Base-by-base conservation (phyloP, 2,888 invertebrate species). In the Spodoptera littoralis region DNA sequence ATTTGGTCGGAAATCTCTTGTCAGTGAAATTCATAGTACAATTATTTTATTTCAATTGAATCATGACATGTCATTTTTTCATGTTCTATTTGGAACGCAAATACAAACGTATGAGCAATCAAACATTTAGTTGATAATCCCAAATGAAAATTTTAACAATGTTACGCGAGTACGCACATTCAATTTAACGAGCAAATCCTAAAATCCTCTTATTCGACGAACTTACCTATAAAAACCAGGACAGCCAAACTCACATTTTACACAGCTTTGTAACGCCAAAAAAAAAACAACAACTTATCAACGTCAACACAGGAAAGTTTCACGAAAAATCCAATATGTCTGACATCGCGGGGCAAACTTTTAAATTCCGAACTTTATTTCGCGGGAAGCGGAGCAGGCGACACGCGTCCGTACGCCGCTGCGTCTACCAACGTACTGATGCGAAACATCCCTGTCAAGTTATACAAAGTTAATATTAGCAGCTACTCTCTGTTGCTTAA, bases 301-400 rank as follows among this genome's bases (percentile, higher is more conserved):
- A 63, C 22, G 55, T 57, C 57, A 64, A 59, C 59, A 64, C 65
- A 67, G 42, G 4, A 63, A 56, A 58, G 43, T 64, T 67, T 81
- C 73, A 73, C 79, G 59, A 57, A 70, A 76, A 65, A 65, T 81
- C 58, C 71, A 68, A 81, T 54, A 65, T 6, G 54, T 52, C 53
- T 18, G 42, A 57, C 61, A 73, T 67, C 55, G 51, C 56, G 48
- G 22, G 44, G 12, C 3, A 73, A 81, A 79, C 70, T 81, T 81
- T 77, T 55, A 73, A 70, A 70, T 79, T 63, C 18, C 76, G 75
- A 82, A 79, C 75, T 80, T 76, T 73, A 70, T 65, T 63, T 62
- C 82, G 83, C 75, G 78, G 24, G 30, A 13, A 52, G 52, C 56
- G 48, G 55, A 52, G 53, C 13, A 30, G 47, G 41, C 45, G 46